Conservation (phyloP, 2,888 invertebrate genomes). For the Amblyteles armatorius region DNA sequence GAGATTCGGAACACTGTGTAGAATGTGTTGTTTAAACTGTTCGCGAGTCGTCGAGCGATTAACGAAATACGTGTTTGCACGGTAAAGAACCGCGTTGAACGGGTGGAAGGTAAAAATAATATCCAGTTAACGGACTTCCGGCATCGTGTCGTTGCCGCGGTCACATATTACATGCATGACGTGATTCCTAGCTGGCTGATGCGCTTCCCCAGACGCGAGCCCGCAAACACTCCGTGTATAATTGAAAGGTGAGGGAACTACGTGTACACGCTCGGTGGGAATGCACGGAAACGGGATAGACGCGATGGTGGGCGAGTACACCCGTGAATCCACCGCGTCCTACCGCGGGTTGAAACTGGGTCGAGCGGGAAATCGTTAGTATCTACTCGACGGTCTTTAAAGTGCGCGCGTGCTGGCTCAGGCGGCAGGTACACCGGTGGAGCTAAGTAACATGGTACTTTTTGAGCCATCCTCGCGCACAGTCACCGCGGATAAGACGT, state of each 20-base stretch:
- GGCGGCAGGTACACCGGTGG: conserved; percentile 37
- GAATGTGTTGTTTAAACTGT: not conserved
- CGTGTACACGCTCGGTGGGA: conserved; percentile 39
- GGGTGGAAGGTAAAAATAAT: conserved; percentile 39
- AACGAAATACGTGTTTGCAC: not conserved
- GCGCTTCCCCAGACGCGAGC: conserved; percentile 35
- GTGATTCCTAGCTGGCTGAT: conserved; percentile 49
- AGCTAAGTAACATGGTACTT: conserved; percentile 31
- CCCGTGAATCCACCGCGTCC: conserved; percentile 57
- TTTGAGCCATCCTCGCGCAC: conserved; percentile 25
- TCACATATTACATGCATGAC: conserved; percentile 58
- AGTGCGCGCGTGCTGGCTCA: conserved; percentile 59
- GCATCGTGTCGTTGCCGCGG: conserved; percentile 39
- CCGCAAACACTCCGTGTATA: conserved; percentile 70
- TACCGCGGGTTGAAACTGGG: conserved; percentile 70
- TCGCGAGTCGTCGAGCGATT: not conserved
- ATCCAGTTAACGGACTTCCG: conserved; percentile 61
- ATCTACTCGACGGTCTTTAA: conserved; percentile 71
- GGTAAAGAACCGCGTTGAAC: conserved; percentile 12
- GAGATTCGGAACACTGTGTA: not conserved
- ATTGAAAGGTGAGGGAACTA: conserved; percentile 74
- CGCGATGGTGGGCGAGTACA: conserved; percentile 56
- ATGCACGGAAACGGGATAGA: conserved; percentile 34
- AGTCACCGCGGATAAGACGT: not conserved
- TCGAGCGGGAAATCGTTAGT: conserved; percentile 79